Evolutionary conservation across 2,113 vertebrate species (phyloP).

Genomic region (Aviceda subcristata): DNA sequence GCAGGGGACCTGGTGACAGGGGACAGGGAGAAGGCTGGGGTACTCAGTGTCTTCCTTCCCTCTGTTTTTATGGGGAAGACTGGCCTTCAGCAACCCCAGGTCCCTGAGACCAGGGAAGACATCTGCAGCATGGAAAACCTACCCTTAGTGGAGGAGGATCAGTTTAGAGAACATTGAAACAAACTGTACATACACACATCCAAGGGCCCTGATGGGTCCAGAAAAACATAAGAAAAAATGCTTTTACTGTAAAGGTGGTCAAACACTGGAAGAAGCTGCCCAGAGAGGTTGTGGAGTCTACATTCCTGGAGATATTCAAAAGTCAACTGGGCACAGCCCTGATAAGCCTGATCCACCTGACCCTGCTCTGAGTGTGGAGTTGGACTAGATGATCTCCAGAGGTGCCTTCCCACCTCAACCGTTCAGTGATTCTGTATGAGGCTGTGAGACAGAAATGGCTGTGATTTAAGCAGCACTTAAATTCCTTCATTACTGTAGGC

Average conservation of each 20-base stretch:
- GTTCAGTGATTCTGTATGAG: neutral
- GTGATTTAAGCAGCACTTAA: neutral
- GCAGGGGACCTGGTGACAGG: neutral
- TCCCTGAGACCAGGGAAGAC: neutral
- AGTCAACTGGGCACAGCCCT: neutral
- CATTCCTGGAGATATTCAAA: neutral
- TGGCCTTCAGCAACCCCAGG: neutral
- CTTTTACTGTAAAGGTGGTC: neutral
- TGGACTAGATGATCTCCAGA: neutral
- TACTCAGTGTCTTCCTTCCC: neutral
- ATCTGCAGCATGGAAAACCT: neutral
- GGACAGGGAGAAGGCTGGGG: neutral
- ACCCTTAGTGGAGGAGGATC: neutral
- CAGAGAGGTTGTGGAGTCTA: neutral
- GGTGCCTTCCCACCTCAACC: neutral
- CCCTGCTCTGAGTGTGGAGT: neutral
- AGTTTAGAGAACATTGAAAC: neutral
- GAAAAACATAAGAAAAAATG: neutral
- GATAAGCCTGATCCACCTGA: neutral
- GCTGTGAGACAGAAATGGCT: neutral
- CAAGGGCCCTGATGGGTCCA: neutral
- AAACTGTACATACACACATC: neutral
- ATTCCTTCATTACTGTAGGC: neutral
- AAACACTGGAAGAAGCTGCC: neutral
- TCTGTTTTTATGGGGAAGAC: neutral